Conservation (phyloP, 2,888 invertebrate species). For the Morpho achilles region DNA sequence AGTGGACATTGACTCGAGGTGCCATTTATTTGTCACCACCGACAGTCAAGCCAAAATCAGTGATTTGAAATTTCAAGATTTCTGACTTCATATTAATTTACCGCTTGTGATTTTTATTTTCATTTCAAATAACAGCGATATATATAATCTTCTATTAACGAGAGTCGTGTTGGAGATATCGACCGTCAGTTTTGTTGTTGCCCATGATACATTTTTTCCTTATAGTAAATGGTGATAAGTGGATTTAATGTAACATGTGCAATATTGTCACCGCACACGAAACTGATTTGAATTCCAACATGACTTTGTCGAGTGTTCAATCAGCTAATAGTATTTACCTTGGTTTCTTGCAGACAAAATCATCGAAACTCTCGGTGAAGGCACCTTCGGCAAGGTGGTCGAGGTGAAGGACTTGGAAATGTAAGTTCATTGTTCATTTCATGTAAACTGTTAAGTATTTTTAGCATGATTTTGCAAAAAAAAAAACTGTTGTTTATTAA, state of each 20-base stretch:
- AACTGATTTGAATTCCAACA: constrained; percentile 54
- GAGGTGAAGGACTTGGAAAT: constrained; percentile 97
- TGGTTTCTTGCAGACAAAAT: constrained; percentile 97
- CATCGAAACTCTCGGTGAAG: constrained; percentile 98
- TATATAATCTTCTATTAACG: constrained; percentile 21
- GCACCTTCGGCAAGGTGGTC: constrained; percentile 99
- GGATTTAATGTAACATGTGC: neutral
- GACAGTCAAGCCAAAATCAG: constrained; percentile 37
- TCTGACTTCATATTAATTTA: constrained; percentile 30
- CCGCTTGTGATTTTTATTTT: constrained; percentile 38
- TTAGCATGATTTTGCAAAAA: too few species aligned
- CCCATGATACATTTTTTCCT: constrained; percentile 8
- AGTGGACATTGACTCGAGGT: constrained; percentile 27
- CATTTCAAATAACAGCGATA: constrained; percentile 31
- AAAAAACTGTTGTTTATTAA: too few species aligned
- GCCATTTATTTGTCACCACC: constrained; percentile 30
- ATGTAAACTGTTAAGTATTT: too few species aligned
- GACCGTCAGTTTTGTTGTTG: constrained; percentile 25
- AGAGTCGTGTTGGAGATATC: constrained; percentile 56
- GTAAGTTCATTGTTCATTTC: constrained; percentile 80
- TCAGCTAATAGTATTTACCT: constrained; percentile 52
- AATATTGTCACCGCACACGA: constrained; percentile 13
- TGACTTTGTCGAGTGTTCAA: constrained; percentile 51
- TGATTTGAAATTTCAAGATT: constrained; percentile 48
- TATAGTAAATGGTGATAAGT: constrained; percentile 1